Conservation (phyloP, 2,113 vertebrate species). For the Brienomyrus brachyistius region DNA sequence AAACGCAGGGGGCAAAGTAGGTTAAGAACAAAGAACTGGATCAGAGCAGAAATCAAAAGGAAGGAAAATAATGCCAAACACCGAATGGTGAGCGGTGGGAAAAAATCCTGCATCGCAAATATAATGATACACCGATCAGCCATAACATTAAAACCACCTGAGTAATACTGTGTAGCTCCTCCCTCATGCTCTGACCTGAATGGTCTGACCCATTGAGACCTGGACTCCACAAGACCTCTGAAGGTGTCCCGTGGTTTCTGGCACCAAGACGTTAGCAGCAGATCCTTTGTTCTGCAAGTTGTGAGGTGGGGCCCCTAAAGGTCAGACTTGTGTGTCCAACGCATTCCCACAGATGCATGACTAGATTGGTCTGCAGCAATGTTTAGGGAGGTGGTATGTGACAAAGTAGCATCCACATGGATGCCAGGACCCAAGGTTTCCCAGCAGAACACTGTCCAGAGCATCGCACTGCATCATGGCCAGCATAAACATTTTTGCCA, state of each 20-base stretch:
- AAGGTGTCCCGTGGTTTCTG: neutral
- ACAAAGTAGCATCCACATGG: neutral
- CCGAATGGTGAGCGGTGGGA: neutral
- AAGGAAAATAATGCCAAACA: neutral
- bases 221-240: neutral
- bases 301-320: too few relatives aligned
- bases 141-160: neutral
- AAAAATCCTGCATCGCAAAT: neutral
- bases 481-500: neutral
- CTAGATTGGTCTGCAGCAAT: neutral
- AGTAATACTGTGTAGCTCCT: neutral
- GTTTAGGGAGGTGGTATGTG: neutral
- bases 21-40: neutral
- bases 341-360: neutral
- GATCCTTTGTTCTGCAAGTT: neutral
- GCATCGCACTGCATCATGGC: neutral
- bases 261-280: neutral
- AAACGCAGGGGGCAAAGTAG: neutral
- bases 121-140: neutral
- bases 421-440: neutral
- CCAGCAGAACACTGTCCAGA: neutral
- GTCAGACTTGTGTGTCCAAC: neutral
- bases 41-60: neutral
- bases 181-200: neutral
- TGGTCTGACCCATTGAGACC: neutral